Evolutionary conservation across 1,140 invertebrate species (phyloP).

Genomic region (Zophobas atratus): DNA sequence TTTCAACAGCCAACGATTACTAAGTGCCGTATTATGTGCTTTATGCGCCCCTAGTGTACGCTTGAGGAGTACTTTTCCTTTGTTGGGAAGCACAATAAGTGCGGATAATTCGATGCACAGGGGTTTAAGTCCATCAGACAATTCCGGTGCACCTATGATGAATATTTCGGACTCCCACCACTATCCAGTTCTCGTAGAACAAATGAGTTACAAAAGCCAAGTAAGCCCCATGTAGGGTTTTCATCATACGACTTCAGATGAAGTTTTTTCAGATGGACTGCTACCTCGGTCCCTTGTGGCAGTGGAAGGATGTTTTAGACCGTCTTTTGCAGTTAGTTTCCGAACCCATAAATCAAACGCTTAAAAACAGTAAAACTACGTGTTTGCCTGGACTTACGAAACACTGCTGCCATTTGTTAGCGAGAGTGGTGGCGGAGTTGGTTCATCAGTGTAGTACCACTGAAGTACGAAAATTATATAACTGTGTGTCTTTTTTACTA

Average conservation of each 20-base stretch:
- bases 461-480: constrained; percentile 66
- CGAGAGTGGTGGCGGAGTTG: constrained; percentile 90
- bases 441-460: constrained; percentile 82
- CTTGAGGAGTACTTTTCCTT: constrained; percentile 84
- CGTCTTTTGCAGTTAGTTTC: constrained; percentile 86
- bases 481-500: background rate
- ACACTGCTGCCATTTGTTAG: constrained; percentile 89
- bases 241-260: constrained; percentile 3
- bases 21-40: constrained; percentile 87
- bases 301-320: constrained; percentile 89
- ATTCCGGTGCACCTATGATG: constrained; percentile 79
- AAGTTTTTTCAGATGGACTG: constrained; percentile 70
- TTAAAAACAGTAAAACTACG: constrained; percentile 74
- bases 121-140: constrained; percentile 78
- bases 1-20: constrained; percentile 75
- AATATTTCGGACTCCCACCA: constrained; percentile 80
- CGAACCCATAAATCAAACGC: constrained; percentile 77
- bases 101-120: constrained; percentile 72
- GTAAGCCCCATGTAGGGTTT: constrained; percentile 62
- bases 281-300: constrained; percentile 74
- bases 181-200: constrained; percentile 86
- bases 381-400: constrained; percentile 79
- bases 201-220: constrained; percentile 85
- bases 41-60: constrained; percentile 85
- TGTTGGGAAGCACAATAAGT: constrained; percentile 70